Base-by-base conservation (phyloP, 1,140 invertebrate species). In the Macrocentrus cingulum region DNA sequence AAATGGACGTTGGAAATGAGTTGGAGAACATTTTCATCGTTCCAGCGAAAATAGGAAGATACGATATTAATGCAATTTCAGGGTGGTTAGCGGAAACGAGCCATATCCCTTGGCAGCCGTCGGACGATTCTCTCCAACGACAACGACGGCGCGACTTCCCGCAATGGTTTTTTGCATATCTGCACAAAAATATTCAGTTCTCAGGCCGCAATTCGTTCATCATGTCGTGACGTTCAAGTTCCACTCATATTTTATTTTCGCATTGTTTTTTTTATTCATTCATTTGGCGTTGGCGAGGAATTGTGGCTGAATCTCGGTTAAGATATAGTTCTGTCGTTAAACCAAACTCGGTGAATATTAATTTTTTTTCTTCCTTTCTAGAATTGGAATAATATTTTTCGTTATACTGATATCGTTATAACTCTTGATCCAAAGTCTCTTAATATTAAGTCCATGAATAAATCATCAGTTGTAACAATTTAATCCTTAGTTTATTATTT, bases 11-110 rank as follows among this genome's bases (percentile, higher is more conserved):
- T 29, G 29, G 32, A 34, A 34, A 34, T 34, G 29, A 9, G 25
- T 18, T 16, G 22, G 16, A 32, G 46, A 51, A 1, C 22, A 51
- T 51, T 36, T 51, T 37, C 22, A 49, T 49, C 46, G 13, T 32
- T 29, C 29, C 11, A 16, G 29, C 29, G 8, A 15, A n/a, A n/a
- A 39, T 8, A 39, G 19, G 23, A 37, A 22, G 29, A 51, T 51
- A 36, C 49, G 29, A 36, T 51, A 18, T 51, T 51, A 51, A 51
- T 51, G 32, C 49, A 51, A 51, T 51, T 51, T 51, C 49, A 19
- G 29, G 49, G 37, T 37, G 49, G 49, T 51, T 51, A 51, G 49
- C 49, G 49, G 49, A 51, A 51, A 51, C 49, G 49, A 37, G 49
- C 49, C 49, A 51, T 51, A 51, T 51, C 49, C 49, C 34, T 36